Evolutionary conservation across 1,140 invertebrate genomes (phyloP).

Genomic region (Marisa cornuarietis): DNA sequence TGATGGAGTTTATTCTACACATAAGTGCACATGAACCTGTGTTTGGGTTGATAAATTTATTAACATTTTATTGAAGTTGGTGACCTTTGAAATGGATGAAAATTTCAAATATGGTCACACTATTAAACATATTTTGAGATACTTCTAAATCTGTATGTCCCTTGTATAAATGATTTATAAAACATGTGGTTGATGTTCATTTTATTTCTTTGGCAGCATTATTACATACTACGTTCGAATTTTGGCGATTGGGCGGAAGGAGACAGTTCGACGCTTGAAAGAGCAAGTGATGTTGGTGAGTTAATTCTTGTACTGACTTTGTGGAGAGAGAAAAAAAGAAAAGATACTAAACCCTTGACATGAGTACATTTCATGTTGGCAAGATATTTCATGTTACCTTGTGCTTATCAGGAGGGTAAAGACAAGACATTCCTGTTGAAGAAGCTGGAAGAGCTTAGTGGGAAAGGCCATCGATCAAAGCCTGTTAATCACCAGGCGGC

Average conservation of each 20-base stretch:
- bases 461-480: not conserved
- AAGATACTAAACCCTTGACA: not conserved
- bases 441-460: slow-evolving; percentile 43
- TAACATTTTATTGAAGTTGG: no score
- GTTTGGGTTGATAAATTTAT: no score
- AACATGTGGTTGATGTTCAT: not conserved
- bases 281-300: slow-evolving; percentile 49
- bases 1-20: no score
- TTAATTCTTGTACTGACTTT: not conserved
- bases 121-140: not conserved
- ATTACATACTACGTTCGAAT: slow-evolving; percentile 46
- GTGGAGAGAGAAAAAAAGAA: not conserved
- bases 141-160: not conserved
- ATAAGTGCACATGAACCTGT: no score
- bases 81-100: no score
- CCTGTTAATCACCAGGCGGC: no score
- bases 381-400: not conserved
- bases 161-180: not conserved
- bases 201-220: slow-evolving; percentile 39
- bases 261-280: slow-evolving; percentile 47
- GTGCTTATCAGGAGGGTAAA: slow-evolving; percentile 49
- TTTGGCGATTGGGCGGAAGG: slow-evolving; percentile 47
- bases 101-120: not conserved
- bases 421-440: slow-evolving; percentile 57
- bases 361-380: no score